A percentile compares a stretch with the other conserved stretches of the same genome.
These are phyloP conservation scores for Gallinago undulata DNA, from an alignment of 2,113 vertebrate genomes.

Conservation along the genomic window DNA sequence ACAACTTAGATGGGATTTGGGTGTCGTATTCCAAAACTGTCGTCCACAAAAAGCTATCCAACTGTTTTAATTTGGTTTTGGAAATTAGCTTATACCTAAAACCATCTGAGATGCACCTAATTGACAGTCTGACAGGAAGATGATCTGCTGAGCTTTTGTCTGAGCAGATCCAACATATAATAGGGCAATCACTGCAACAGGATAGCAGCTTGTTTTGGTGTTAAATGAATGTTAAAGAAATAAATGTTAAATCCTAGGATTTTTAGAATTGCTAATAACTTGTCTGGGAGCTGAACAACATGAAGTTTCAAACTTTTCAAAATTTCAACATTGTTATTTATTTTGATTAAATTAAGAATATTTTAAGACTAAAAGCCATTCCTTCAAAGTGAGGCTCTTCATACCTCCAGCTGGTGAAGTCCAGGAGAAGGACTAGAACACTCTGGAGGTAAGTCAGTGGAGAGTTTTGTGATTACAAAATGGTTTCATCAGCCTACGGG, in stretches of 20 bases:
- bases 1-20: not conserved
- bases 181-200: not conserved
- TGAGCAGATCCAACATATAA: not conserved
- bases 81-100: not conserved
- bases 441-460: not conserved
- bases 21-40: not conserved
- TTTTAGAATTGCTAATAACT: not conserved
- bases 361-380: not conserved
- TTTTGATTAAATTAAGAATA: not conserved
- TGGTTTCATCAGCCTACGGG: not conserved
- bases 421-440: not conserved
- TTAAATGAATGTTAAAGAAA: not conserved
- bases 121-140: not conserved
- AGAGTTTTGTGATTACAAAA: not conserved
- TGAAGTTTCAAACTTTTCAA: not conserved
- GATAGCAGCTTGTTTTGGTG: not conserved
- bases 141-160: not conserved
- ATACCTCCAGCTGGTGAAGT: not conserved
- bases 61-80: not conserved
- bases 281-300: not conserved
- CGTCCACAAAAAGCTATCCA: not conserved
- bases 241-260: not conserved
- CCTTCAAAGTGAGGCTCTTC: not conserved
- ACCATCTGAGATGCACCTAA: not conserved
- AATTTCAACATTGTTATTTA: not conserved